Percentiles rank a stretch among this genome's conserved stretches.
Conservation (phyloP, 2,888 invertebrate genomes). For the Drosophila kambysellisi region DNA sequence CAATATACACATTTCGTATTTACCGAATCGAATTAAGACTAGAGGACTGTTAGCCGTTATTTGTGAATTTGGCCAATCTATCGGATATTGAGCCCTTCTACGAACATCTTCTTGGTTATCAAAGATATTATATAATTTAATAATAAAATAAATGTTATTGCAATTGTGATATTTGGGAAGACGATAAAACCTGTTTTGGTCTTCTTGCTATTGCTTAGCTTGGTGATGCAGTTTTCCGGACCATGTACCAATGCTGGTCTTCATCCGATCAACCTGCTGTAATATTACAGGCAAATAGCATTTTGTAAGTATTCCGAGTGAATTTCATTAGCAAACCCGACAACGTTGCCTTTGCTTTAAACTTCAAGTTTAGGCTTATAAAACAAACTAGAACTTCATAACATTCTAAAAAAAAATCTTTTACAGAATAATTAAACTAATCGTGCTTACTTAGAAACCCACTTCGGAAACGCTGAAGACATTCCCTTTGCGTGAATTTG, state of each 20-base stretch:
- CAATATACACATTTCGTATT: slow-evolving; percentile 23
- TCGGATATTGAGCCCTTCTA: neutral
- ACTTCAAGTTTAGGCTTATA: too few species aligned
- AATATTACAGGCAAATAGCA: neutral
- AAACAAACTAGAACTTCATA: too few species aligned
- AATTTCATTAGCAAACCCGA: too few species aligned
- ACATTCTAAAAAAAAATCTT: too few species aligned
- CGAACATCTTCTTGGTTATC: neutral
- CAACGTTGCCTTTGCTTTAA: too few species aligned
- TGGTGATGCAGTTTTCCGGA: neutral
- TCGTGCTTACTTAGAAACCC: slow-evolving; percentile 20
- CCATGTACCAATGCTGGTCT: neutral
- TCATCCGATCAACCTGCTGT: neutral
- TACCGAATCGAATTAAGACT: neutral
- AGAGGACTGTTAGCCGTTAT: neutral
- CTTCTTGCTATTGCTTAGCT: neutral
- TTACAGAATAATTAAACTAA: slow-evolving; percentile 17
- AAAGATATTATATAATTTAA: neutral
- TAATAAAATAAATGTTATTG: neutral
- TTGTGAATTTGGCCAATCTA: neutral
- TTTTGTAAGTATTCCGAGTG: neutral
- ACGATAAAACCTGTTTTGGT: neutral
- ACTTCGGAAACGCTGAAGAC: slow-evolving; percentile 8
- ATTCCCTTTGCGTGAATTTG: slow-evolving; percentile 11
- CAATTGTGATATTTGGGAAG: neutral